Evolutionary conservation across 2,888 invertebrate genomes (phyloP), one percentile per base, ranked within the genome.

Genomic region (Trissoscelio sp.): DNA sequence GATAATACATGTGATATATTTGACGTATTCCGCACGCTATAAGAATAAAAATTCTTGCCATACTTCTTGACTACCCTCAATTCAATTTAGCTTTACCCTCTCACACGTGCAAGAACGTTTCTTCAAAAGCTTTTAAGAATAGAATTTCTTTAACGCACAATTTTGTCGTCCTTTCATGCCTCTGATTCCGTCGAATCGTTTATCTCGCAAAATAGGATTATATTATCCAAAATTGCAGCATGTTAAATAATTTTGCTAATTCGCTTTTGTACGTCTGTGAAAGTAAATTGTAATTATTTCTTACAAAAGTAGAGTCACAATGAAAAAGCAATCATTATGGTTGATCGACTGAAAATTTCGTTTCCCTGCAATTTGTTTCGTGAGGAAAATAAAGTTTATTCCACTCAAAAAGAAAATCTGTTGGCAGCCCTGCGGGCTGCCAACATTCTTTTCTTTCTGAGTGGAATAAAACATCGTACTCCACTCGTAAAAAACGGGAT

Each of bases 121-220:
- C 66, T 75, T 34, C 24, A 39, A 75, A 67, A 75, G 67, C 66
- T 67, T 67, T 67, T 51, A 75, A 67, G 60, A 75, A 67, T 53
- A 60, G 58, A 67, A 67, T 62, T 75, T 69, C 44, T 55, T 20
- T 44, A 39, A 67, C 44, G 12, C 42, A 67, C 22, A 77, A 69
- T 44, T 60, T 60, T 48, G 16, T 60, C 67, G 42, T 48, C 58
- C 60, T 67, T 60, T 75, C 42, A 42, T 51, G 34, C 24, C 44
- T 44, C 9, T 42, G 44, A 62, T 69, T 78, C 28, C 34, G 11
- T 9, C 12, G n/a, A 18, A 24, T 37, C 44, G 57, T 53, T 66
- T 66, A 34, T 39, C 16, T 37, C 39, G 37, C 1, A 34, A 51
- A 75, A 53, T 51, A 3, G 22, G 18, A 7, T n/a, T n/a, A n/a